These are phyloP conservation scores for Odontocolon sp. DNA, from an alignment of 2,888 invertebrate species.

Conservation along the genomic window DNA sequence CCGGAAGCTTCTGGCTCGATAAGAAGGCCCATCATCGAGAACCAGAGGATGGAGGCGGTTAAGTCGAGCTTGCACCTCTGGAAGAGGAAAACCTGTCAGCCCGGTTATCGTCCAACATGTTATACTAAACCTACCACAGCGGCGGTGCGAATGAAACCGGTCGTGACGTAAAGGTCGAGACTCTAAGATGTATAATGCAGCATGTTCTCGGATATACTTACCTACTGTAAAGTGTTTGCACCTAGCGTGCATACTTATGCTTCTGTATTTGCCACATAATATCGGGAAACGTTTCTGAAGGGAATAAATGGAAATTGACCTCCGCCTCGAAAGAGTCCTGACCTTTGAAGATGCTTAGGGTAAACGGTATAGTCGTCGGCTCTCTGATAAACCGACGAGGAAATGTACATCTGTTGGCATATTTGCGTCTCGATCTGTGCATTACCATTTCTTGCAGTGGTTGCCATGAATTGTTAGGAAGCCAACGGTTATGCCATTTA, in stretches of 20 bases:
- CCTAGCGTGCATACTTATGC: not conserved
- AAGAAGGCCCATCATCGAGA: not conserved
- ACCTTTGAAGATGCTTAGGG: too few relatives aligned
- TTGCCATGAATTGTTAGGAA: too few relatives aligned
- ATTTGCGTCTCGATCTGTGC: too few relatives aligned
- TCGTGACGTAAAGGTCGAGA: conserved; percentile 54
- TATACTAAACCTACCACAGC: conserved; percentile 12
- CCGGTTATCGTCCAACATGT: conserved; percentile 34
- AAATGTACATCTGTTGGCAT: too few relatives aligned
- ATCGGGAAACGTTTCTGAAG: not conserved
- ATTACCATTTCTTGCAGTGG: too few relatives aligned
- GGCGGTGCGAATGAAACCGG: conserved; percentile 46
- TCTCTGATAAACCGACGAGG: too few relatives aligned
- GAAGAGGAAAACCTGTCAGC: conserved; percentile 40
- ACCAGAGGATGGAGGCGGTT: not conserved
- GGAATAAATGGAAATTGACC: conserved; percentile 1
- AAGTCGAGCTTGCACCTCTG: conserved; percentile 14
- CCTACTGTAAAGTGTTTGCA: not conserved
- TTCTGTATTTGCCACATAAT: not conserved
- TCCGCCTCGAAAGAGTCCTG: not conserved
- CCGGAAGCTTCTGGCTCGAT: conserved; percentile 50
- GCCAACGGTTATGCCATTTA: too few relatives aligned
- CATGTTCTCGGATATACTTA: not conserved
- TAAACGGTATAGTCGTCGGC: too few relatives aligned
- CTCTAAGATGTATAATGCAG: conserved; percentile 40